phyloP scores from a whole-genome alignment of 2,113 vertebrate species.

The Colaptes auratus region DNA sequence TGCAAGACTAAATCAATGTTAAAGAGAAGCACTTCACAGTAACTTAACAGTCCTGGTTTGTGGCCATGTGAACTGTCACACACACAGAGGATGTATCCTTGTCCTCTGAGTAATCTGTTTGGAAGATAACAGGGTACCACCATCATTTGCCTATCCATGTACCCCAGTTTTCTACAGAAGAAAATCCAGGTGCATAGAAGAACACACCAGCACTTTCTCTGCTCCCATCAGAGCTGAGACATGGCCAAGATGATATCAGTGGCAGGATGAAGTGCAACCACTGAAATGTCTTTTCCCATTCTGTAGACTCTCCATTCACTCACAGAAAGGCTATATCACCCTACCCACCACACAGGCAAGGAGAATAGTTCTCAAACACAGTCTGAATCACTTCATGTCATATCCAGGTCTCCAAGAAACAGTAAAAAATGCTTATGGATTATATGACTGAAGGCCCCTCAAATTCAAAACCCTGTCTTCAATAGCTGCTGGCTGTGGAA shows the following conservation, averaged over 20 bases:
- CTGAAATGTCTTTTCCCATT: not conserved
- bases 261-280: not conserved
- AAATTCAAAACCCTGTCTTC: not conserved
- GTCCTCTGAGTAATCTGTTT: not conserved
- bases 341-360: not conserved
- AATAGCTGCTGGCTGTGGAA: not conserved
- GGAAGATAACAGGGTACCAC: not conserved
- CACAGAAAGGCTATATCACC: not conserved
- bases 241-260: not conserved
- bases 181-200: not conserved
- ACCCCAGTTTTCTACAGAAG: not conserved
- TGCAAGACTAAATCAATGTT: not conserved
- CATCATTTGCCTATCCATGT: not conserved
- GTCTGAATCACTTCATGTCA: no score
- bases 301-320: accelerated
- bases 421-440: not conserved
- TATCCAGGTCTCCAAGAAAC: not conserved
- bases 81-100: not conserved
- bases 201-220: not conserved
- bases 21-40: not conserved
- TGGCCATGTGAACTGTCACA: not conserved
- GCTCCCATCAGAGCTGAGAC: not conserved
- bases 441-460: not conserved
- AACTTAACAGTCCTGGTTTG: not conserved
- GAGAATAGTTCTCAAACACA: not conserved